Conservation (phyloP, 2,888 invertebrate species). For the Clitarchus hookeri region DNA sequence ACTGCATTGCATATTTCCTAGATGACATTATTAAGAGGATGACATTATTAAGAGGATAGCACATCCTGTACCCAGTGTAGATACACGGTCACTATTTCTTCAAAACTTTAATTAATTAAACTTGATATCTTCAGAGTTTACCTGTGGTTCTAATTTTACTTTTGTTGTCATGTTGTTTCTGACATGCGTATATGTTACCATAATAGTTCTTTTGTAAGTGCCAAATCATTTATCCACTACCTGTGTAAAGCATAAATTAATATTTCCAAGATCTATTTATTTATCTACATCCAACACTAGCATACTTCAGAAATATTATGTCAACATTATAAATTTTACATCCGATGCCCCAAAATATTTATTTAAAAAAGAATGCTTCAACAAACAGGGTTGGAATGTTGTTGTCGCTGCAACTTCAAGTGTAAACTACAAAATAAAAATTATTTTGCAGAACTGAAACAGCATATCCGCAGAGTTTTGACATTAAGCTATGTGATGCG, state of each 20-base stretch:
- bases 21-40: not conserved
- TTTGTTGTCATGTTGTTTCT: not conserved
- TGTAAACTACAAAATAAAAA: slow-evolving; percentile 8
- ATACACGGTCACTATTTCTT: not conserved
- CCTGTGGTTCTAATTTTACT: not conserved
- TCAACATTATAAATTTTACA: not conserved
- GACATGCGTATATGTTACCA: not conserved
- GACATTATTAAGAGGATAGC: not conserved
- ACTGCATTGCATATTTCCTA: not conserved
- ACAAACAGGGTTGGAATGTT: not conserved
- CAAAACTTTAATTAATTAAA: not conserved
- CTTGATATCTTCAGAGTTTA: not conserved
- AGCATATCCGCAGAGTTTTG: not conserved
- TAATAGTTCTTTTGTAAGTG: not conserved
- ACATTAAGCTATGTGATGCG: not conserved
- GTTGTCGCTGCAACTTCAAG: not conserved
- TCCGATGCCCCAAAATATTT: not conserved
- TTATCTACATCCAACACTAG: not conserved
- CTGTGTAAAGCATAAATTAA: not conserved
- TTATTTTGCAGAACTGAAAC: not conserved
- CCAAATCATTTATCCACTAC: not conserved
- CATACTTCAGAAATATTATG: not conserved
- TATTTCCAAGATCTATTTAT: not conserved
- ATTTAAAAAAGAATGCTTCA: not conserved
- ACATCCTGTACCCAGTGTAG: not conserved